Conservation (phyloP, 2,113 vertebrate species). For the Varanus salvator region DNA sequence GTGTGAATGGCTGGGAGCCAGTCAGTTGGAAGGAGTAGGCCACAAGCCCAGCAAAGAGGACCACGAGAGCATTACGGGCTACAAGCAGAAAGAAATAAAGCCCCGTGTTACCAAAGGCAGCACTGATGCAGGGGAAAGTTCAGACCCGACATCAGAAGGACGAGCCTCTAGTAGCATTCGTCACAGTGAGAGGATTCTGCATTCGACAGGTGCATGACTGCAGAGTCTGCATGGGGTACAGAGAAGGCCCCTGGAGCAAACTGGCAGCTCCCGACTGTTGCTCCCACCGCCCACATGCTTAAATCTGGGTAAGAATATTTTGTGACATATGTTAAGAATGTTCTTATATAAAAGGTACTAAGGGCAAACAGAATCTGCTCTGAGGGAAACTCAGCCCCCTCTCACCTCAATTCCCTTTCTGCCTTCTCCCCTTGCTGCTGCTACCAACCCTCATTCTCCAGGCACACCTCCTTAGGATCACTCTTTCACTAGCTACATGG, state of each 20-base stretch:
- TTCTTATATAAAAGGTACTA: not conserved
- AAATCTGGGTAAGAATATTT: not conserved
- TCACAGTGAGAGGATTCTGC: not conserved
- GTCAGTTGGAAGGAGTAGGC: constrained; percentile 86
- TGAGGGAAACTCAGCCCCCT: not conserved
- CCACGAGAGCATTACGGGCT: constrained; percentile 89
- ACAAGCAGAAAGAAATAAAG: rapidly evolving
- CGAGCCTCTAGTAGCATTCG: not conserved
- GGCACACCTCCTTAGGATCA: not conserved
- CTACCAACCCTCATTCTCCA: not conserved
- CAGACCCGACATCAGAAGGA: too few relatives aligned
- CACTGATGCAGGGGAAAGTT: rapidly evolving
- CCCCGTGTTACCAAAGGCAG: not conserved
- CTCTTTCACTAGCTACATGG: too few relatives aligned
- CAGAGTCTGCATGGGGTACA: too few relatives aligned
- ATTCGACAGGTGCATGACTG: not conserved
- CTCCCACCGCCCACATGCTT: not conserved
- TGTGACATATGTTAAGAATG: not conserved
- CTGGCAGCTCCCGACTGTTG: not conserved
- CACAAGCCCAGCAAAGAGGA: constrained; percentile 85
- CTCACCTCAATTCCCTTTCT: not conserved
- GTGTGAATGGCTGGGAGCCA: constrained; percentile 81
- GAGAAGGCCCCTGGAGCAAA: not conserved
- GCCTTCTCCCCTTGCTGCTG: too few relatives aligned
- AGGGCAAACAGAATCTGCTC: not conserved